Evolutionary conservation across 2,113 vertebrate species (phyloP).

Genomic region (Aythya baeri): DNA sequence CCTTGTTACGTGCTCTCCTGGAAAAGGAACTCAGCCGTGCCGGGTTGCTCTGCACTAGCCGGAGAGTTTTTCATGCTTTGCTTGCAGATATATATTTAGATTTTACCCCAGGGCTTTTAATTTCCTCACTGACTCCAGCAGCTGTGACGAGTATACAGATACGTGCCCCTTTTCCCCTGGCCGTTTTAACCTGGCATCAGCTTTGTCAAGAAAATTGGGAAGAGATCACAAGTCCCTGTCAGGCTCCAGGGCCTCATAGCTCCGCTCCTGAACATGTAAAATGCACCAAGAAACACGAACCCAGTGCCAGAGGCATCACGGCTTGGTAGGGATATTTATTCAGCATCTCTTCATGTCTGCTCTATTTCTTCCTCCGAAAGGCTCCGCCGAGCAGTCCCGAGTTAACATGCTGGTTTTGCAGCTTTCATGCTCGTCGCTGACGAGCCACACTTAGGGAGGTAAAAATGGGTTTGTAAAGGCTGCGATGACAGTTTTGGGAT

Average conservation of each 20-base stretch:
- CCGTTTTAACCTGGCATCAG: background rate
- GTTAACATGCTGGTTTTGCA: background rate
- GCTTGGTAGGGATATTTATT: background rate
- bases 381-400: background rate
- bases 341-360: background rate
- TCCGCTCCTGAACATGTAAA: background rate
- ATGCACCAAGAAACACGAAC: rapidly evolving
- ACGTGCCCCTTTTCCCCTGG: background rate
- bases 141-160: background rate
- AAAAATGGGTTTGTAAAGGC: conserved; percentile 53
- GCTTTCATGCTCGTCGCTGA: background rate
- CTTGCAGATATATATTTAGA: conserved; percentile 44
- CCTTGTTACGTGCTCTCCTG: conserved; percentile 30
- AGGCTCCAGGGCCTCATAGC: background rate
- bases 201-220: background rate
- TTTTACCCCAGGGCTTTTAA: conserved; percentile 23
- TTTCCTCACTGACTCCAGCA: background rate
- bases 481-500: conserved; percentile 58
- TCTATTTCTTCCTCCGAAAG: background rate
- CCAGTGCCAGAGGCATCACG: background rate
- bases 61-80: background rate
- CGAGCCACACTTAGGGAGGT: conserved; percentile 41
- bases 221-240: background rate
- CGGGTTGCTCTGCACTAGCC: background rate
- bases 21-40: background rate